Conservation (phyloP, 1,140 invertebrate genomes). For the Pantala flavescens region DNA sequence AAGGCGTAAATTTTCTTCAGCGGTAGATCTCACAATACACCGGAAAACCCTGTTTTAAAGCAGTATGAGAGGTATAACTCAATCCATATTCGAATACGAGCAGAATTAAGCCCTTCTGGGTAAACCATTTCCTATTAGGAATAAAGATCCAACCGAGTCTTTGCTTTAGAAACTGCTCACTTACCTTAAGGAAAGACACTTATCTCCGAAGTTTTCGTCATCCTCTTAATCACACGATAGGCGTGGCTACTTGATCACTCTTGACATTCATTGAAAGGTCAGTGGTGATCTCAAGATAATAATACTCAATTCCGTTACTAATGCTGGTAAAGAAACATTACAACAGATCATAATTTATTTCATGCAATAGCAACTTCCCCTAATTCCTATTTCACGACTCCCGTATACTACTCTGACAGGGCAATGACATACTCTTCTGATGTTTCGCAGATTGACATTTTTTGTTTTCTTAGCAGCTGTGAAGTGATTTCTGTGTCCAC, state of each 20-base stretch:
- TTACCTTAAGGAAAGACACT: neutral
- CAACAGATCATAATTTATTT: too few species aligned
- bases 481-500: neutral
- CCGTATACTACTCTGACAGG: too few species aligned
- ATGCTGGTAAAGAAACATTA: too few species aligned
- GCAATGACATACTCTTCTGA: neutral
- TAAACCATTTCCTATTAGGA: too few species aligned
- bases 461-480: constrained; percentile 9
- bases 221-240: neutral
- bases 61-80: neutral
- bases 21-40: too few species aligned
- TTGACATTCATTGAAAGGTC: neutral
- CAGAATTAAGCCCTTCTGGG: too few species aligned
- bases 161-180: too few species aligned
- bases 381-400: too few species aligned
- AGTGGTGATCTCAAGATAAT: neutral
- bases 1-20: neutral
- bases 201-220: neutral
- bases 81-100: too few species aligned
- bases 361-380: too few species aligned
- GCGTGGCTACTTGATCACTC: neutral
- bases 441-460: neutral
- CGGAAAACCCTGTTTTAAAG: neutral
- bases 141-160: too few species aligned
- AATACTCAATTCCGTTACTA: too few species aligned